phyloP scores from a whole-genome alignment of 2,888 invertebrate genomes.

The Pollenia labialis region DNA sequence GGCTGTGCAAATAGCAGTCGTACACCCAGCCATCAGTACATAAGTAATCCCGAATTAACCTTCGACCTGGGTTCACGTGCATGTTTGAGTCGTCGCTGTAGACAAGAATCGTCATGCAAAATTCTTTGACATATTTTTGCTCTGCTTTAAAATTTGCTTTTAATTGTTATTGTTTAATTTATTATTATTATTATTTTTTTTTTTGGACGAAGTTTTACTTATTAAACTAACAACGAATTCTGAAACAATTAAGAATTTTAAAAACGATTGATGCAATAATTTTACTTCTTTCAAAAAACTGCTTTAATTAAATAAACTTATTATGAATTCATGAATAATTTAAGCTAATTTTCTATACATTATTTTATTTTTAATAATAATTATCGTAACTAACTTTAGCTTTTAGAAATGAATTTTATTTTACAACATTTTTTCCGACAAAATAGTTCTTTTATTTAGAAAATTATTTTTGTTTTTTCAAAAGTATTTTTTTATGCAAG shows the following conservation, averaged over 20 bases:
- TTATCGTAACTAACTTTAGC: slow-evolving; percentile 16
- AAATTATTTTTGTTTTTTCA: slow-evolving; percentile 1
- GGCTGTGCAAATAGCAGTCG: slow-evolving; percentile 66
- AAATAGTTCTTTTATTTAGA: not conserved
- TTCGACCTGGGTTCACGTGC: slow-evolving; percentile 76
- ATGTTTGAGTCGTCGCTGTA: slow-evolving; percentile 75
- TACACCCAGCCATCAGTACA: slow-evolving; percentile 75
- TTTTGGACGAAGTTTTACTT: not conserved
- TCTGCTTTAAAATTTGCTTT: not conserved
- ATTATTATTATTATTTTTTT: slow-evolving; percentile 8
- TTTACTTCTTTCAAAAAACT: slow-evolving; percentile 30
- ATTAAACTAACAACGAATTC: slow-evolving; percentile 38
- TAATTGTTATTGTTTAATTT: slow-evolving; percentile 51
- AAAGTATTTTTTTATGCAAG: not conserved
- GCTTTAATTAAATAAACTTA: slow-evolving; percentile 42
- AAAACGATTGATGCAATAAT: no score
- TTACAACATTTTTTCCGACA: not conserved
- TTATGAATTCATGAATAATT: slow-evolving; percentile 11
- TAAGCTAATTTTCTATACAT: slow-evolving; percentile 2
- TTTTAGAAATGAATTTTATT: not conserved
- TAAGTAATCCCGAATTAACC: slow-evolving; percentile 76
- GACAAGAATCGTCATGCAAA: slow-evolving; percentile 73
- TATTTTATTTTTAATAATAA: not conserved
- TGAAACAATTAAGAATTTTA: slow-evolving; percentile 3
- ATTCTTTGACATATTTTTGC: slow-evolving; percentile 71